Conservation (phyloP, 2,888 invertebrate species). For the Drosophila subquinaria region DNA sequence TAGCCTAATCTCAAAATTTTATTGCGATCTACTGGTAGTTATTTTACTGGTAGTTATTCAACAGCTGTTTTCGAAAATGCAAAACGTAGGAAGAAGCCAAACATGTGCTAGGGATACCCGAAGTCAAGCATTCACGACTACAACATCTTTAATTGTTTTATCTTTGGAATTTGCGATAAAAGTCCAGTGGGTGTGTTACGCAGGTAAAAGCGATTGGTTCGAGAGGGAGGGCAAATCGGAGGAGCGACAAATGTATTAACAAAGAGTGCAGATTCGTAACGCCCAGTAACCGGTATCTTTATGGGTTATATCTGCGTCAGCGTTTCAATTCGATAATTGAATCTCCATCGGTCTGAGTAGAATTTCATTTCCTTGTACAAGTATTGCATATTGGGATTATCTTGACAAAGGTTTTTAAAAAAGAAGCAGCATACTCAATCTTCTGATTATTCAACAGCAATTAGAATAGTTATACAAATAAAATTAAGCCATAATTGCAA, state of each 20-base stretch:
- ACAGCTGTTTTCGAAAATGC: neutral
- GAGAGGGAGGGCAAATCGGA: neutral
- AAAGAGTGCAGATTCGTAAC: conserved; percentile 2
- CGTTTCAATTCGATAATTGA: neutral
- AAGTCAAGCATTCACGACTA: neutral
- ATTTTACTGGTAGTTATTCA: neutral
- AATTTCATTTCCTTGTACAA: conserved; percentile 18
- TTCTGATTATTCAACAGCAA: neutral
- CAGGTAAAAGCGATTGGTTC: neutral
- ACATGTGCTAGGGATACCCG: neutral
- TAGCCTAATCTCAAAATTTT: neutral
- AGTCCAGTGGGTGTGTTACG: conserved; percentile 1
- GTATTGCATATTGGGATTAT: conserved; percentile 1
- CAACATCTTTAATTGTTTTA: conserved; percentile 1
- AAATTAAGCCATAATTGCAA: neutral
- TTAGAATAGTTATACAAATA: neutral
- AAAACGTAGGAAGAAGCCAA: neutral
- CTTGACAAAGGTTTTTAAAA: neutral
- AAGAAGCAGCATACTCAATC: neutral
- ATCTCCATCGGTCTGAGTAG: neutral
- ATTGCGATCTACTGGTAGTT: neutral
- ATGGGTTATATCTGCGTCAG: neutral
- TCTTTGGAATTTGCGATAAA: conserved; percentile 4
- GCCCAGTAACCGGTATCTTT: conserved; percentile 15
- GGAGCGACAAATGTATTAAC: neutral